Base-by-base conservation (phyloP, 1,140 invertebrate species). In the Drosophila melanogaster region DNA sequence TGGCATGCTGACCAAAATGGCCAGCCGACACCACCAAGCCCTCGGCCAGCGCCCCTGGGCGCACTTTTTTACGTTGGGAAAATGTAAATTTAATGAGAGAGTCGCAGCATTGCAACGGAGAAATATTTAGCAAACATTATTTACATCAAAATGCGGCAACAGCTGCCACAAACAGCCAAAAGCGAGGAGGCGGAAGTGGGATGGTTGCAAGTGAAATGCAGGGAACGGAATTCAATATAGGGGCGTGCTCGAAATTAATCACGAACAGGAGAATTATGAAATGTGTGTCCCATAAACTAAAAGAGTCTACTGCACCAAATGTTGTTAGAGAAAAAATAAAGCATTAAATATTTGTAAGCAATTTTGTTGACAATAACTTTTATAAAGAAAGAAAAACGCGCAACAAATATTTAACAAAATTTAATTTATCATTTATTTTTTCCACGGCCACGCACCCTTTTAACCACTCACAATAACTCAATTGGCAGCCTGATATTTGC, bases 61-160 rank as follows among this genome's bases (percentile, higher is more conserved):
- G 50, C 35, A 65, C 53, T 69, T 74, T 85, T 75, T 75, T 51
- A 56, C 46, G 49, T 40, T 56, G 15, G 59, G 50, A 77, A 86
- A 86, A 86, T 86, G 83, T 83, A 83, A 86, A 86, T 86, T 86
- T 86, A 86, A 86, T 86, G 84, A 79, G 79, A 65, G 81, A 59
- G 61, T 72, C 40, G 69, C 76, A 62, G 70, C 58, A 77, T 38
- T 71, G 46, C 64, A 83, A 61, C 58, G 57, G 64, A 38, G 30
- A 81, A 86, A 78, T 64, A 79, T 84, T 83, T 72, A 66, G 81
- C 75, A 69, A 79, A 76, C 80, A 86, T 85, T 86, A 86, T 86
- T 78, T 86, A 86, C 79, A 86, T 86, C 83, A 87, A 79, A 81
- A 66, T 59, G 59, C 58, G 67, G 59, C 77, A 77, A 50, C 81